Percentiles rank a stretch among this genome's conserved stretches.
These are phyloP conservation scores for Platycheirus albimanus DNA, from an alignment of 2,888 invertebrate genomes.

Conservation along the genomic window DNA sequence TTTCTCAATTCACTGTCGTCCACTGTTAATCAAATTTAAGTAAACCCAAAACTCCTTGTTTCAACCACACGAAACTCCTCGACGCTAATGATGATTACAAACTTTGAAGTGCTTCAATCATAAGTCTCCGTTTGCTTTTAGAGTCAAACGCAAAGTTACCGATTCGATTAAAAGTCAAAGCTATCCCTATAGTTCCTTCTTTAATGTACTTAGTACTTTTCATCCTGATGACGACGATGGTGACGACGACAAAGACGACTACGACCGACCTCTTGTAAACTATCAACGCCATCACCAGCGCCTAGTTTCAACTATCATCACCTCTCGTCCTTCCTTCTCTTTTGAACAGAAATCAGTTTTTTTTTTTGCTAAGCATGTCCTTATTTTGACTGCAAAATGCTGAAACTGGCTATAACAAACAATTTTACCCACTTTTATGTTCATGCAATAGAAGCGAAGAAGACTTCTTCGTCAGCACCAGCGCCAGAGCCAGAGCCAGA, in stretches of 20 bases:
- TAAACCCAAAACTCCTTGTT: background rate
- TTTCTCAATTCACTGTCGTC: background rate
- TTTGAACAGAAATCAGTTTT: background rate
- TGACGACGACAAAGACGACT: no score
- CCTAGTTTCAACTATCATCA: background rate
- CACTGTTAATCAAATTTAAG: background rate
- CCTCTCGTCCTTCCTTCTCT: background rate
- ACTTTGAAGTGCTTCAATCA: slow-evolving; percentile 52
- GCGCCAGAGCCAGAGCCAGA: background rate
- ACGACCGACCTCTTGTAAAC: slow-evolving; percentile 13
- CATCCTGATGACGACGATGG: background rate
- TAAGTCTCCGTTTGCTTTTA: slow-evolving; percentile 32
- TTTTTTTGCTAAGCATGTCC: background rate
- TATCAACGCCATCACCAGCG: background rate
- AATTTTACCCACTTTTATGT: background rate
- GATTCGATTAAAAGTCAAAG: slow-evolving; percentile 62
- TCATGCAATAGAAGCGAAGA: background rate
- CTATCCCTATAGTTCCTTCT: background rate
- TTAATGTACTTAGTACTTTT: background rate
- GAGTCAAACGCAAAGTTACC: slow-evolving; percentile 56
- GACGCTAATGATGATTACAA: slow-evolving; percentile 20
- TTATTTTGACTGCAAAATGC: background rate
- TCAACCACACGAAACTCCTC: slow-evolving; percentile 6
- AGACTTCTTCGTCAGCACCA: background rate
- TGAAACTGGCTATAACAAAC: background rate